phyloP scores from a whole-genome alignment of 2,888 invertebrate species.

The Lycocerus yunnanus region DNA sequence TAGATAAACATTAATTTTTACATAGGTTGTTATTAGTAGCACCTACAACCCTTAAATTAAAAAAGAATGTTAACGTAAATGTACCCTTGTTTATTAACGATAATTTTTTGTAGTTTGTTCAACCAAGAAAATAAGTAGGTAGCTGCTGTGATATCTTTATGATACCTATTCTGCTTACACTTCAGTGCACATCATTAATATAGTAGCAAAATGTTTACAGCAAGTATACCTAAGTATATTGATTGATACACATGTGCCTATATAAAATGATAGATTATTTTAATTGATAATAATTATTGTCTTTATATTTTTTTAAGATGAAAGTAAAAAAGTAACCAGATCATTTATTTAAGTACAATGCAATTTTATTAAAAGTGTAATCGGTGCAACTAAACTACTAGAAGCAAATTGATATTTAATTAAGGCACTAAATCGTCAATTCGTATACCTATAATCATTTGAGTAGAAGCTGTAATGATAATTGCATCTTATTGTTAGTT shows the following conservation, averaged over 20 bases:
- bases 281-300: background rate
- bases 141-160: background rate
- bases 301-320: constrained; percentile 2
- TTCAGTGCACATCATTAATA: background rate
- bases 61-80: background rate
- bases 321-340: background rate
- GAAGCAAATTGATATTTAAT: background rate
- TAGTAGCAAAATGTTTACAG: background rate
- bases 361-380: background rate
- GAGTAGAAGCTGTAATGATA: constrained; percentile 37
- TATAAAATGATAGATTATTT: background rate
- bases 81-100: background rate
- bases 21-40: background rate
- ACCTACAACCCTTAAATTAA: background rate
- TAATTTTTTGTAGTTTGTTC: background rate
- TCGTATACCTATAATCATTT: constrained; percentile 36
- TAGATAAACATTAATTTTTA: background rate
- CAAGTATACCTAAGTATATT: too few relatives aligned
- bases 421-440: constrained; percentile 13
- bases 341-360: background rate
- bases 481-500: constrained; percentile 29
- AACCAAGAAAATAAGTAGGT: background rate
- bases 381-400: background rate
- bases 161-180: background rate
- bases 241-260: too few relatives aligned